Evolutionary conservation across 2,888 invertebrate genomes (phyloP), one percentile per base, ranked within the genome.

Genomic region (Ecliptopera silaceata): DNA sequence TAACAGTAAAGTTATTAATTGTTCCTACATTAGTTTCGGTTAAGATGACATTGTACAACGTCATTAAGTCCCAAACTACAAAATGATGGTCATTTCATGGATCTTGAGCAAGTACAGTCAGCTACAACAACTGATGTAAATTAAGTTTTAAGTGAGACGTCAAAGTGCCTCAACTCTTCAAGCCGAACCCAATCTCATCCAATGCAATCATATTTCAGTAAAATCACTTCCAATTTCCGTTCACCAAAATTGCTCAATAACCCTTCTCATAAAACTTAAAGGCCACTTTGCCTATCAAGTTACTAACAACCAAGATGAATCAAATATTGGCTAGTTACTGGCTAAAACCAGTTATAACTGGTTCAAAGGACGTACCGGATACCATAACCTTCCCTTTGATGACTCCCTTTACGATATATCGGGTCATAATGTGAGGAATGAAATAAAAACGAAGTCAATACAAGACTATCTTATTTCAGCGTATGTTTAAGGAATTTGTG

Each of bases 401-500:
- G 59, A 42, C 49, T 63, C 52, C 59, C 59, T 66, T 66, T 59
- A 64, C 59, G 64, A 63, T 57, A 60, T 64, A 59, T 59, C 45
- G 42, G 41, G 44, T 58, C 54, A 55, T 66, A 59, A 63, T 64
- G 59, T 51, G 52, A 63, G 64, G 56, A 66, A 62, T 56, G 59
- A 59, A 64, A 61, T 63, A 58, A 65, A 26, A 65, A 66, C 59
- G 55, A 60, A 58, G 59, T 57, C 42, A 51, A 63, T 55, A 59
- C 69, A 67, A 65, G 59, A 52, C 31, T 67, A 69, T 69, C 65
- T 11, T 41, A 51, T 69, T 66, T 56, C 66, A 56, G 43, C 10
- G 26, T 32, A 39, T 26, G 29, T 41, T 22, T 18, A 36, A 32
- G 34, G 39, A 63, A 47, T 60, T 45, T 52, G 50, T 52, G 39